These are phyloP conservation scores for Phoxinus dragarum DNA, from an alignment of 2,797 vertebrate genomes.

Conservation along the genomic window DNA sequence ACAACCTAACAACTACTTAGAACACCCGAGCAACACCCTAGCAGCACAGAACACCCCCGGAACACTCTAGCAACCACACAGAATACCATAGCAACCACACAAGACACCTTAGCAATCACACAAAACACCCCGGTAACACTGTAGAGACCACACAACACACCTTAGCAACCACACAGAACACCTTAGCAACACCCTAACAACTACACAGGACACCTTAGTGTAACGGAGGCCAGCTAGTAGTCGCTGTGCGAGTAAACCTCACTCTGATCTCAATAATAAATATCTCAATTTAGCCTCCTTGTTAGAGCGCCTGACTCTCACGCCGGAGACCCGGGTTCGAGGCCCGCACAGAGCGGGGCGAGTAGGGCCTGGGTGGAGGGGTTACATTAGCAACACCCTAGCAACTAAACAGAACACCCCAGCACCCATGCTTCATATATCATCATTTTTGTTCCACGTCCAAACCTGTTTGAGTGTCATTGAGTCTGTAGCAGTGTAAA, in stretches of 20 bases:
- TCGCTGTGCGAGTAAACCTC: no score
- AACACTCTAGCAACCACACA: background rate
- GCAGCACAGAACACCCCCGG: no score
- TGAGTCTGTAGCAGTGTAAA: background rate
- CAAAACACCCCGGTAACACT: background rate
- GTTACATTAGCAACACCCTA: background rate
- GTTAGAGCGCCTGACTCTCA: no score
- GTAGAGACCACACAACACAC: background rate
- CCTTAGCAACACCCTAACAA: background rate
- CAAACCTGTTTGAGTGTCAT: background rate
- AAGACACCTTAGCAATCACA: background rate
- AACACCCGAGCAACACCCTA: fast-evolving
- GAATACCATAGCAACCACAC: background rate
- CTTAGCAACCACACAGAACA: background rate
- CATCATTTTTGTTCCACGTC: background rate
- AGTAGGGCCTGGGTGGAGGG: no score
- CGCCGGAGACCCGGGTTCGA: no score
- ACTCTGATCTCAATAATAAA: no score
- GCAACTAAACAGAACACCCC: background rate
- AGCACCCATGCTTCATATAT: background rate
- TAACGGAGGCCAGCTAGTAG: no score
- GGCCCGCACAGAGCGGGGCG: no score
- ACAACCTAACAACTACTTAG: background rate
- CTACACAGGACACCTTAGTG: no score
- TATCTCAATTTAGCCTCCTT: no score